These are phyloP conservation scores for Ditylenchus dipsaci DNA, from an alignment of 1,140 invertebrate species.

Conservation along the genomic window DNA sequence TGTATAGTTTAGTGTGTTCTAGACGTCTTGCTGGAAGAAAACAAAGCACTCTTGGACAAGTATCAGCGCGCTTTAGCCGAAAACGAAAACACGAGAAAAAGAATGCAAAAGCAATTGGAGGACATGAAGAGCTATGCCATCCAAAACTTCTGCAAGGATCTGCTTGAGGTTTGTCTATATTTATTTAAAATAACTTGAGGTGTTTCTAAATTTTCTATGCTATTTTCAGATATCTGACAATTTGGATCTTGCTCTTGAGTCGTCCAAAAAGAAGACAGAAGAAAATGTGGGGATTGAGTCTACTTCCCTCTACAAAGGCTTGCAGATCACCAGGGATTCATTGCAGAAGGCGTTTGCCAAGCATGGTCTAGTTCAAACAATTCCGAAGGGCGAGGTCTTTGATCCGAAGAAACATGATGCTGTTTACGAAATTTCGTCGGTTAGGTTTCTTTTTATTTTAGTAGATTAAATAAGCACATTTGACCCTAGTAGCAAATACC, in stretches of 20 bases:
- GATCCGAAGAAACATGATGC: slow-evolving; percentile 93
- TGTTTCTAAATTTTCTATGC: slow-evolving; percentile 65
- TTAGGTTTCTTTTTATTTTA: background rate
- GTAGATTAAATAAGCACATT: slow-evolving; percentile 55
- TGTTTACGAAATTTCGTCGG: slow-evolving; percentile 73
- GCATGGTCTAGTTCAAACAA: slow-evolving; percentile 78
- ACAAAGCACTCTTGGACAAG: slow-evolving; percentile 89
- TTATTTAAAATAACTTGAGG: background rate
- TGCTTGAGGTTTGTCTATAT: slow-evolving; percentile 73
- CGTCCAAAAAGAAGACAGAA: slow-evolving; percentile 73
- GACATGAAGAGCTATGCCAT: slow-evolving; percentile 93
- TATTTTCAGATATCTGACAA: slow-evolving; percentile 66
- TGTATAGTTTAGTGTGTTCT: too few species aligned
- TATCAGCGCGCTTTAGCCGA: slow-evolving; percentile 88
- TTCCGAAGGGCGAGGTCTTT: slow-evolving; percentile 87
- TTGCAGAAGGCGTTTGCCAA: slow-evolving; percentile 79
- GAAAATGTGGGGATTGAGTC: slow-evolving; percentile 60
- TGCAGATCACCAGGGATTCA: slow-evolving; percentile 57
- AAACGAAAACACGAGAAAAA: slow-evolving; percentile 79
- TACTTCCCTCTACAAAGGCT: slow-evolving; percentile 68
- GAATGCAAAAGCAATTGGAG: slow-evolving; percentile 83
- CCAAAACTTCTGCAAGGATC: slow-evolving; percentile 92
- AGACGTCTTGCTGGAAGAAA: slow-evolving; percentile 72
- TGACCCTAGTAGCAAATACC: too few species aligned
- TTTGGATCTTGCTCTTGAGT: slow-evolving; percentile 73